Conservation (phyloP, 2,888 invertebrate genomes). For the Aphidoletes aphidimyza region DNA sequence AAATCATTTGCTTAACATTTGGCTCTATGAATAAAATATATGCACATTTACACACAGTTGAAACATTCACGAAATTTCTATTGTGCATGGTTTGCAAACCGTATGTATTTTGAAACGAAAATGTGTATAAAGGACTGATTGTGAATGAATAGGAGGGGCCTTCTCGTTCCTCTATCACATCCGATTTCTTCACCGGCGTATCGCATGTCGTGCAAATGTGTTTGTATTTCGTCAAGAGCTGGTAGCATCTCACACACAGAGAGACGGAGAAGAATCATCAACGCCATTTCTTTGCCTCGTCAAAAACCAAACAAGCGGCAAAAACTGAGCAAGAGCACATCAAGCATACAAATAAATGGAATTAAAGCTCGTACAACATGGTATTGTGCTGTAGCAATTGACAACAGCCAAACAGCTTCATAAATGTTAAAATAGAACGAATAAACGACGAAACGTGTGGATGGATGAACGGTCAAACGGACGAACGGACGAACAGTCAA, state of each 20-base stretch:
- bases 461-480: no score
- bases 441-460: no score
- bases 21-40: constrained; percentile 52
- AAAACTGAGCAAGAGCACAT: not conserved
- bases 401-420: constrained; percentile 26
- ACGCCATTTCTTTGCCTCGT: constrained; percentile 53
- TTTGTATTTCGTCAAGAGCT: constrained; percentile 48
- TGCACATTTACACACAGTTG: not conserved
- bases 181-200: constrained; percentile 7
- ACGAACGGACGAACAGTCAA: not conserved
- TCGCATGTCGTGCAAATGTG: not conserved
- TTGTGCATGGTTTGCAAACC: not conserved
- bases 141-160: constrained; percentile 44
- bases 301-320: constrained; percentile 51
- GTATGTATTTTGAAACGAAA: not conserved
- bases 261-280: not conserved
- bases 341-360: constrained; percentile 31
- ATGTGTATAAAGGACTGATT: constrained; percentile 19
- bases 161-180: constrained; percentile 40
- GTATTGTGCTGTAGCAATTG: no score
- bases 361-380: not conserved
- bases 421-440: constrained; percentile 27
- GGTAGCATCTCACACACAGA: not conserved
- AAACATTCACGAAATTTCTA: constrained; percentile 41
- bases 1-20: constrained; percentile 53